Evolutionary conservation across 2,797 vertebrate species (phyloP).

Genomic region (Salarias fasciatus): DNA sequence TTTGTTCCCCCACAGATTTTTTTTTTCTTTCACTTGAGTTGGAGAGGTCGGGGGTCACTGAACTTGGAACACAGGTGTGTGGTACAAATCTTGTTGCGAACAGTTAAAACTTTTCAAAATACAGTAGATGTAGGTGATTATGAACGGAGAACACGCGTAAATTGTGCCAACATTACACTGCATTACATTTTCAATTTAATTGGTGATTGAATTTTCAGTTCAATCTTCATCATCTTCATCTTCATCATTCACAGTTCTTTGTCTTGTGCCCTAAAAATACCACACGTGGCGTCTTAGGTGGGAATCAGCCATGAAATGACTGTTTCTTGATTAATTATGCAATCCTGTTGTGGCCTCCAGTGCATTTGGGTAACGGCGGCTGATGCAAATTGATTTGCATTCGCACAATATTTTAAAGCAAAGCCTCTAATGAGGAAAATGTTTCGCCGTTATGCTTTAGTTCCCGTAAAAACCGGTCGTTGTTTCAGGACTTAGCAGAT

Average conservation of each 20-base stretch:
- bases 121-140: no score
- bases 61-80: no score
- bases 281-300: constrained; percentile 31
- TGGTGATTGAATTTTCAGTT: no score
- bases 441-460: constrained; percentile 15
- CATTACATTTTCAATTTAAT: no score
- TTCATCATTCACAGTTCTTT: neutral
- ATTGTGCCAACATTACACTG: no score
- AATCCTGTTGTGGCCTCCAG: constrained; percentile 44
- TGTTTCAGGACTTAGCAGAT: neutral
- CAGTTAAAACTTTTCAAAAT: no score
- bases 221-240: no score
- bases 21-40: no score
- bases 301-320: constrained; percentile 30
- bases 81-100: no score
- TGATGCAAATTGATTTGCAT: constrained; percentile 52
- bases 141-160: no score
- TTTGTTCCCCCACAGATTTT: no score
- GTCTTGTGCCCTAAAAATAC: neutral
- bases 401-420: constrained; percentile 35
- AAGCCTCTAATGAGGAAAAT: constrained; percentile 37
- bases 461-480: constrained; percentile 16
- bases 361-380: constrained; percentile 44
- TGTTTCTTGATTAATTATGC: constrained; percentile 45
- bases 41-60: no score